Conservation (phyloP, 2,113 vertebrate species). For the Platichthys flesus region DNA sequence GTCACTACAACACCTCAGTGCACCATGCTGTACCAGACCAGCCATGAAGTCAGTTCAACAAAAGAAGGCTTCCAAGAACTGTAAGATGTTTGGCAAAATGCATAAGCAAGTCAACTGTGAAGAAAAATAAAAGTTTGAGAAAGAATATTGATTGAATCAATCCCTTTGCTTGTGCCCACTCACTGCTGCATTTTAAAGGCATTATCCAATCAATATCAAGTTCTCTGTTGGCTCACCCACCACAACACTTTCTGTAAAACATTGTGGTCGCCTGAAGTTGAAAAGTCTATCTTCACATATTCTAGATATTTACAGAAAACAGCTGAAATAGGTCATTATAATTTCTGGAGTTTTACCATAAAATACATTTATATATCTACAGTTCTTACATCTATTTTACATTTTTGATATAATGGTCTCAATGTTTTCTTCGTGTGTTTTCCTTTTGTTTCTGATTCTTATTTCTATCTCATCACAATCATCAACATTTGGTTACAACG, state of each 20-base stretch:
- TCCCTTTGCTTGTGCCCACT: constrained; percentile 35
- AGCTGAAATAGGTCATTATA: neutral
- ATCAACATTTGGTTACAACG: neutral
- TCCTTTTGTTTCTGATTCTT: neutral
- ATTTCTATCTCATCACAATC: neutral
- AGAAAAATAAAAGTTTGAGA: constrained; percentile 34
- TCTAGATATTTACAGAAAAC: neutral
- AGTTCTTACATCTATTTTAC: neutral
- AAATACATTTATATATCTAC: too few species aligned
- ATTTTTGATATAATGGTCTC: neutral
- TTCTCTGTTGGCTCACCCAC: neutral
- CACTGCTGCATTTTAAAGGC: constrained; percentile 57
- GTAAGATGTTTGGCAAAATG: constrained; percentile 57
- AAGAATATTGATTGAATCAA: constrained; percentile 31
- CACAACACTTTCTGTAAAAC: neutral
- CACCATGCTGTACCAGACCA: constrained; percentile 55
- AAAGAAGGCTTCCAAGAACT: constrained; percentile 35
- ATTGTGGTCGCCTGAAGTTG: neutral
- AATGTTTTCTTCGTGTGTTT: neutral
- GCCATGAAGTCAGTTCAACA: constrained; percentile 40
- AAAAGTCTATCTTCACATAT: neutral
- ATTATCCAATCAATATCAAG: constrained; percentile 60
- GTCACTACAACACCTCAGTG: constrained; percentile 32
- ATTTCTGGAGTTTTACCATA: neutral
- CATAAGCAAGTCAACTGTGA: constrained; percentile 52